phyloP scores from a whole-genome alignment of 2,797 vertebrate species.

The Emys orbicularis region DNA sequence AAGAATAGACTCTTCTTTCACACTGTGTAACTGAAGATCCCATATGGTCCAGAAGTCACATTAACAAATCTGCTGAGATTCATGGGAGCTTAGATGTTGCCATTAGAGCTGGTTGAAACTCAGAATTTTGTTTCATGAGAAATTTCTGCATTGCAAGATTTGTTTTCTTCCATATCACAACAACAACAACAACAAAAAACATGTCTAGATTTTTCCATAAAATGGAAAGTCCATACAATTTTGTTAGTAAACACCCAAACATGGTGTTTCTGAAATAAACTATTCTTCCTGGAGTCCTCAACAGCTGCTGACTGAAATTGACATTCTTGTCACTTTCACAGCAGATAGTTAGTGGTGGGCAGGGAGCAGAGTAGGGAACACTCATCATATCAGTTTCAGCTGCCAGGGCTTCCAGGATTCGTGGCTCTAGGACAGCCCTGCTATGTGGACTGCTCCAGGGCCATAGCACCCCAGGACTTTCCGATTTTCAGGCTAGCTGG shows the following conservation, averaged over 20 bases:
- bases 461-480: not conserved
- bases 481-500: not conserved
- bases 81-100: not conserved
- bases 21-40: not conserved
- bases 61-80: not conserved
- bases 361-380: not conserved
- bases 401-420: not conserved
- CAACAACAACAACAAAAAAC: not conserved
- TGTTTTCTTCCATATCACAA: not conserved
- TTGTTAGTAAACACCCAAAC: not conserved
- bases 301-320: not conserved
- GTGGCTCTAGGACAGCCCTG: not conserved
- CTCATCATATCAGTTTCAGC: not conserved
- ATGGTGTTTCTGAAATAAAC: not conserved
- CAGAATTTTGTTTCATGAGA: not conserved
- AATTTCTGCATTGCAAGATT: not conserved
- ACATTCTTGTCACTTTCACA: not conserved
- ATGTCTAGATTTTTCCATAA: not conserved
- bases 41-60: not conserved
- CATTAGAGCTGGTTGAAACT: not conserved
- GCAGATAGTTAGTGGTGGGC: not conserved
- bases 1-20: not conserved
- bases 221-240: not conserved
- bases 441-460: not conserved
- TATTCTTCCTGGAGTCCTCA: not conserved